These are phyloP conservation scores for Hydrozoanthus tunicans DNA, from an alignment of 64 coral and sea anemone species.

Conservation along the genomic window DNA sequence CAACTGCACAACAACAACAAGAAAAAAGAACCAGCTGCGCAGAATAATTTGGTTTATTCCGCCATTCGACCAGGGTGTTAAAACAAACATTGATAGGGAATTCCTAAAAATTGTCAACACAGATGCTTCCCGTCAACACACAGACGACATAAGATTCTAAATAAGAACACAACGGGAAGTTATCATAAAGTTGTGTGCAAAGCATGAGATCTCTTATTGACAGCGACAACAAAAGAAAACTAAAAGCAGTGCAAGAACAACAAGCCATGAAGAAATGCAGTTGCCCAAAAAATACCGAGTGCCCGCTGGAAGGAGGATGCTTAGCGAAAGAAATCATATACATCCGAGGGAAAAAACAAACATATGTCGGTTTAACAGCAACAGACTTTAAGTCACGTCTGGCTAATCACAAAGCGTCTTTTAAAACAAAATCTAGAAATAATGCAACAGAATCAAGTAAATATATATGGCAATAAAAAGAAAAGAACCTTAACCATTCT, in stretches of 20 bases:
- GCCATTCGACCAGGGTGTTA: neutral
- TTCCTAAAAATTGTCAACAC: neutral
- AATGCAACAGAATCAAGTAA: no score
- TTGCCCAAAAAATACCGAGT: neutral
- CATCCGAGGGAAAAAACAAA: neutral
- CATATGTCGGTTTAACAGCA: neutral
- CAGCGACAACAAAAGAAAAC: neutral
- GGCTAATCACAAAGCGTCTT: no score
- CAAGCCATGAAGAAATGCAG: neutral
- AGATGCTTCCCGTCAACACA: neutral
- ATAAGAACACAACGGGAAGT: neutral
- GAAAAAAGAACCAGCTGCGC: neutral
- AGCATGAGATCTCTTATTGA: neutral
- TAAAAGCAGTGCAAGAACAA: neutral
- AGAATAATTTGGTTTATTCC: neutral
- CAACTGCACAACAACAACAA: neutral
- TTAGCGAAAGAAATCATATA: neutral
- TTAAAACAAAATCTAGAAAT: no score
- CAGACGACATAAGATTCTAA: neutral
- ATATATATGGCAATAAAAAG: no score
- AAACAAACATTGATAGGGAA: neutral
- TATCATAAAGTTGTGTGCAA: no score
- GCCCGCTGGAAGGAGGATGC: constrained; percentile 5
- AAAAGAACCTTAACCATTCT: no score
- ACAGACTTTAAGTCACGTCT: no score